Conservation (phyloP, 2,888 invertebrate species). For the Polydrusus cervinus region DNA sequence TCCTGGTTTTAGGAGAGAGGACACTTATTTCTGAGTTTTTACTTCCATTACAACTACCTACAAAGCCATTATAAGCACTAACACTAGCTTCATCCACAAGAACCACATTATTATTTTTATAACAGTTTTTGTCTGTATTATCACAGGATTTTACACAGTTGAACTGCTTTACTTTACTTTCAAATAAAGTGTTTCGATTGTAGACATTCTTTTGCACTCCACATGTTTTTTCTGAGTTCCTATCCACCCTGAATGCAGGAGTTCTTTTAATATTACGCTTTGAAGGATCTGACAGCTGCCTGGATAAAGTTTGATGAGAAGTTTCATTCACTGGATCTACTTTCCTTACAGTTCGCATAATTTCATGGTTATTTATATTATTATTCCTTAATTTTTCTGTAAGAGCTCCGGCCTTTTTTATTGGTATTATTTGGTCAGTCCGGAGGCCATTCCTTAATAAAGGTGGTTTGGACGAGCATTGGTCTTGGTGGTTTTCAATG, state of each 20-base stretch:
- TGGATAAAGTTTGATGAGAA: slow-evolving; percentile 58
- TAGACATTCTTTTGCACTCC: slow-evolving; percentile 57
- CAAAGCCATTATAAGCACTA: neutral
- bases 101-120: slow-evolving; percentile 15
- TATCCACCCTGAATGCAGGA: slow-evolving; percentile 75
- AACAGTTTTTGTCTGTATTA: slow-evolving; percentile 49
- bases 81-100: neutral
- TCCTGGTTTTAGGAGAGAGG: slow-evolving; percentile 7
- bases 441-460: slow-evolving; percentile 2
- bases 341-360: neutral
- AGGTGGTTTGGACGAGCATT: slow-evolving; percentile 18
- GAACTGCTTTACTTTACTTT: slow-evolving; percentile 64
- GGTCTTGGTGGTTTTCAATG: slow-evolving; percentile 59
- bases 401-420: slow-evolving; percentile 6
- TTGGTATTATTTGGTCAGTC: neutral
- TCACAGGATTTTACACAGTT: slow-evolving; percentile 64
- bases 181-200: slow-evolving; percentile 60
- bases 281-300: slow-evolving; percentile 70
- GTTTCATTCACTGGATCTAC: neutral
- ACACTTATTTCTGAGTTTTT: slow-evolving; percentile 13
- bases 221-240: slow-evolving; percentile 59
- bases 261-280: slow-evolving; percentile 74
- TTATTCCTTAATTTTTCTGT: slow-evolving; percentile 22
- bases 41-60: slow-evolving; percentile 7
- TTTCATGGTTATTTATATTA: neutral